A percentile compares a stretch with the other conserved stretches of the same genome.
These are phyloP conservation scores for Aporophyla nigra DNA, from an alignment of 2,888 invertebrate genomes.

Conservation along the genomic window DNA sequence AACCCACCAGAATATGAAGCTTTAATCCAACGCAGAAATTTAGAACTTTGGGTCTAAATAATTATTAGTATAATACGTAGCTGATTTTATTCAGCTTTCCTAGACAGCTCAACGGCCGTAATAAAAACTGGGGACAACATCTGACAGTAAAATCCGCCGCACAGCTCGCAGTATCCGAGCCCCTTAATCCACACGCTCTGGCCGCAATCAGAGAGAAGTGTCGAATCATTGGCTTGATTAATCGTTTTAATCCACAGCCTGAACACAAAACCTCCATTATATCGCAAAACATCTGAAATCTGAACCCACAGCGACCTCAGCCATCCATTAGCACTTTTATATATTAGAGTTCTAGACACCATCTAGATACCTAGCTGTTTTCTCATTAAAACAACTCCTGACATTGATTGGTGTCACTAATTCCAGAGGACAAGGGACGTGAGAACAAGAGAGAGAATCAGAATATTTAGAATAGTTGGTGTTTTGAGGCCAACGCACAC, in stretches of 20 bases:
- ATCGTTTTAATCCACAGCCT: constrained; percentile 61
- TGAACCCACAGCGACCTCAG: constrained; percentile 37
- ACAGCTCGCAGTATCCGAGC: constrained; percentile 23
- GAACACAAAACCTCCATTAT: constrained; percentile 66
- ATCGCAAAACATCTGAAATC: constrained; percentile 40
- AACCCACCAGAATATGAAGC: no score
- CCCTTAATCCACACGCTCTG: constrained; percentile 40
- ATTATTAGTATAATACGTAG: no score
- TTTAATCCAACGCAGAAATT: no score
- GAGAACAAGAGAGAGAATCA: no score
- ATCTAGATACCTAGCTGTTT: no score
- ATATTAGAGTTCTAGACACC: not conserved
- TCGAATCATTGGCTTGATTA: constrained; percentile 68
- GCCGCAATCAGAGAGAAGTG: constrained; percentile 63
- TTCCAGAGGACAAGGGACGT: no score
- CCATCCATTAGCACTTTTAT: constrained; percentile 25
- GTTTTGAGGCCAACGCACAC: not conserved
- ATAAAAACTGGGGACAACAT: not conserved
- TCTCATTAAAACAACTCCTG: no score
- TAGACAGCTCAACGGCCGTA: no score
- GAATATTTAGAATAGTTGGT: not conserved
- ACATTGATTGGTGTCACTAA: no score
- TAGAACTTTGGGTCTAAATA: no score
- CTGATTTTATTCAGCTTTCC: no score
- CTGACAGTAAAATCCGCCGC: not conserved